phyloP scores from a whole-genome alignment of 2,888 invertebrate genomes.

The Atethmia centrago region DNA sequence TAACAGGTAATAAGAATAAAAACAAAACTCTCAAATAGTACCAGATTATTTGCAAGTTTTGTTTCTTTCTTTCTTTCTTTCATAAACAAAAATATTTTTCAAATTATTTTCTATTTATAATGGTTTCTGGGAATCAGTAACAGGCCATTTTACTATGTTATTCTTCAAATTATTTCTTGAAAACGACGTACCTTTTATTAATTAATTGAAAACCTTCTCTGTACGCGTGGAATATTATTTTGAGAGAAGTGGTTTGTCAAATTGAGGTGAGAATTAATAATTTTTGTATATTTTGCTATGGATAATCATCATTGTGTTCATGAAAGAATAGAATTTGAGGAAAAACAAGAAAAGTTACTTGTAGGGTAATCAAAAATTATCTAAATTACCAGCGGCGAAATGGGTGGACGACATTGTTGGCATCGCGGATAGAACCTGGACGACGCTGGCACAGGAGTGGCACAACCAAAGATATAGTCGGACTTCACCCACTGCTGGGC shows the following conservation, averaged over 20 bases:
- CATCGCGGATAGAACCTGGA: too few relatives aligned
- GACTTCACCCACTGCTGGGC: too few relatives aligned
- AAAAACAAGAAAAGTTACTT: background rate
- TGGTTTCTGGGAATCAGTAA: background rate
- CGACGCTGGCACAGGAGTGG: too few relatives aligned
- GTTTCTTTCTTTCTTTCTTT: background rate
- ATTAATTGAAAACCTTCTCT: background rate
- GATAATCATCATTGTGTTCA: background rate
- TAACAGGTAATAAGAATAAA: too few relatives aligned
- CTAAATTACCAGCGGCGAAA: too few relatives aligned
- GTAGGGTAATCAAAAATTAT: too few relatives aligned
- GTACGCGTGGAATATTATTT: conserved; percentile 3
- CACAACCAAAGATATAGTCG: too few relatives aligned
- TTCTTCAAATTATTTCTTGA: background rate
- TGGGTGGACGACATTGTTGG: too few relatives aligned
- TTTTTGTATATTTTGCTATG: background rate
- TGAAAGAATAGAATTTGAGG: background rate
- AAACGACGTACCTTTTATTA: background rate
- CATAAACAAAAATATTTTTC: background rate
- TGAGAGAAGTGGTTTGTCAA: background rate
- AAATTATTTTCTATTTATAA: background rate
- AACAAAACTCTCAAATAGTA: too few relatives aligned
- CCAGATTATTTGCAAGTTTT: background rate
- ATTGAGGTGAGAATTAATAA: background rate
- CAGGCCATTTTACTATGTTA: background rate